A percentile compares a stretch with the other conserved stretches of the same genome.
Evolutionary conservation across 2,113 vertebrate genomes (phyloP).

Genomic region (Pseudolaguvia tuberculata): DNA sequence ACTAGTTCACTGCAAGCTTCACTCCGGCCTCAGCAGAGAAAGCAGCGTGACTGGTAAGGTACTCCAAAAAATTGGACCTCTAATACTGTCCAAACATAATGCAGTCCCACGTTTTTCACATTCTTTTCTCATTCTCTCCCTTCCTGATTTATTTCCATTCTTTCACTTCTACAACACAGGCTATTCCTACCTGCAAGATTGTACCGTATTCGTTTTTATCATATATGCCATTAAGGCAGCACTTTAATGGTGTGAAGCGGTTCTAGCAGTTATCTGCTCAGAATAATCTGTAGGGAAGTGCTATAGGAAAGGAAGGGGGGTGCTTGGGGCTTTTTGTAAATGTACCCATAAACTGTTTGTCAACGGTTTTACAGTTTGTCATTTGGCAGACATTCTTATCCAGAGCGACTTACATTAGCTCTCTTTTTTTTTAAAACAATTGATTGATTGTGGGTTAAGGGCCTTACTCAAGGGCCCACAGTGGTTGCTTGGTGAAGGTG

Average conservation of each 20-base stretch:
- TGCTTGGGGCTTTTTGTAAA: no score
- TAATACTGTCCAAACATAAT: constrained; percentile 10
- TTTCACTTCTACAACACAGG: constrained; percentile 31
- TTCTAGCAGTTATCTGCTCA: constrained; percentile 61
- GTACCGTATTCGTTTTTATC: constrained; percentile 35
- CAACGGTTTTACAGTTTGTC: no score
- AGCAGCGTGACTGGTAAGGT: constrained; percentile 84
- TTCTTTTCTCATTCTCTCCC: constrained; percentile 38
- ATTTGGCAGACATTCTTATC: no score
- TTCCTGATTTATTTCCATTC: constrained; percentile 37
- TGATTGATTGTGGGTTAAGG: no score
- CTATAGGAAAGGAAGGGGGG: no score
- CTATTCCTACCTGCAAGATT: constrained; percentile 82
- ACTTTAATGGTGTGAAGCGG: constrained; percentile 9
- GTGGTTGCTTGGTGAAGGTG: no score
- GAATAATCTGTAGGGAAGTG: constrained; percentile 5
- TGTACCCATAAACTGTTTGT: no score
- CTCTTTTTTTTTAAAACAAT: no score
- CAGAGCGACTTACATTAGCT: no score
- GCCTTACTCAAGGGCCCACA: no score
- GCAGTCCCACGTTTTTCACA: constrained; percentile 24
- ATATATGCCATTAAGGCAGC: constrained; percentile 13
- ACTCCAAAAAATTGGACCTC: background rate
- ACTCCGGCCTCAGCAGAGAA: constrained; percentile 84
- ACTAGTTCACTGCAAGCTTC: constrained; percentile 85